Conservation (phyloP, 2,113 vertebrate species). For the Oryzias melastigma region DNA sequence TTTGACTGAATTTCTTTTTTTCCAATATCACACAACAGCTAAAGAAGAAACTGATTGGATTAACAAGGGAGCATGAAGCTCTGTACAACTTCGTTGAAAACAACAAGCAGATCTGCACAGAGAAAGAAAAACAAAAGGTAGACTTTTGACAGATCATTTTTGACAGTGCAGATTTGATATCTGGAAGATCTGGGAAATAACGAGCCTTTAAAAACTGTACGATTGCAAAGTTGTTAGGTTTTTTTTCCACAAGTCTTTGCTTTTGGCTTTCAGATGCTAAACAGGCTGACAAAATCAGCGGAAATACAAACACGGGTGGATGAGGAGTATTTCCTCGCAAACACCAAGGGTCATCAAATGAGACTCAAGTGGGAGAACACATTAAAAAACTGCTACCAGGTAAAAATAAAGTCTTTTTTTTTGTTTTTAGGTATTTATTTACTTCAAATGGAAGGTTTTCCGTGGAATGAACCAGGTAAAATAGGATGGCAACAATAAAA, state of each 20-base stretch:
- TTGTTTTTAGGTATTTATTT: constrained; percentile 37
- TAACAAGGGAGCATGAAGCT: constrained; percentile 83
- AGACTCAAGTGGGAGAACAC: constrained; percentile 87
- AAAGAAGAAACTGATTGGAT: constrained; percentile 82
- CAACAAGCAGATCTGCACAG: constrained; percentile 77
- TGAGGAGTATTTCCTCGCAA: constrained; percentile 85
- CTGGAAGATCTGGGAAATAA: background rate
- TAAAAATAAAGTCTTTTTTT: constrained; percentile 35
- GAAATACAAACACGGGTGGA: constrained; percentile 80
- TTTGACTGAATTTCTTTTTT: constrained; percentile 1
- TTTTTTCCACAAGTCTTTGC: background rate
- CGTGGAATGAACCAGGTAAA: constrained; percentile 1
- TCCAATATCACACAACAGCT: constrained; percentile 59
- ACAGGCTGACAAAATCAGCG: constrained; percentile 86
- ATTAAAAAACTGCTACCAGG: constrained; percentile 85
- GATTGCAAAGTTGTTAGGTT: background rate
- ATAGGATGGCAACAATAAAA: no score
- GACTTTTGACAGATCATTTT: background rate
- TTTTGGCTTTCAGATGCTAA: constrained; percentile 77
- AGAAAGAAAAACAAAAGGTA: constrained; percentile 87
- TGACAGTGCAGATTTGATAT: background rate
- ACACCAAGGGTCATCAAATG: constrained; percentile 81
- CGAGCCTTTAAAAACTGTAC: background rate
- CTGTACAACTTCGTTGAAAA: constrained; percentile 84
- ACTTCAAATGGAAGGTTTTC: constrained; percentile 6